Percentiles rank a stretch among this genome's conserved stretches.
Conservation (phyloP, 1,140 invertebrate species). For the Cataglyphis hispanica region DNA sequence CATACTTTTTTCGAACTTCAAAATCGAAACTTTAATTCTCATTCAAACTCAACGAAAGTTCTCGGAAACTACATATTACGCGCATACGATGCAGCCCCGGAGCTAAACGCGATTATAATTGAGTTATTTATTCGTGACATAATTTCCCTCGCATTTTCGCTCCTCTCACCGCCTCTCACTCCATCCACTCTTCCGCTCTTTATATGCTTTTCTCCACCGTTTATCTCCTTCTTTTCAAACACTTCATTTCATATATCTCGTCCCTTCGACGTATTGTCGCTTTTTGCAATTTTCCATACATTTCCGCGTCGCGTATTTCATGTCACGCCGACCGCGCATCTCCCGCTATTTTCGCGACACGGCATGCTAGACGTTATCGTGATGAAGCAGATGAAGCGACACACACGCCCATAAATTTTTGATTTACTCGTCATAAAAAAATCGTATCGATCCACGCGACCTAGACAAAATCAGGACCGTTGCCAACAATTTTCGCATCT, state of each 20-base stretch:
- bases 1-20: background rate
- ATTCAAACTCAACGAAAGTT: constrained; percentile 32
- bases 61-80: constrained; percentile 41
- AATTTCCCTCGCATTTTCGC: constrained; percentile 39
- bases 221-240: constrained; percentile 35
- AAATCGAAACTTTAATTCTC: constrained; percentile 46
- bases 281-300: constrained; percentile 62
- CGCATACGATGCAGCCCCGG: background rate
- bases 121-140: constrained; percentile 55
- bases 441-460: constrained; percentile 6
- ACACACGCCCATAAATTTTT: constrained; percentile 52
- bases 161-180: background rate
- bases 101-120: constrained; percentile 49
- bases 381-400: constrained; percentile 60
- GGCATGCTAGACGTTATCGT: constrained; percentile 51
- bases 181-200: constrained; percentile 6
- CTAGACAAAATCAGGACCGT: background rate
- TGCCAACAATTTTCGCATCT: background rate
- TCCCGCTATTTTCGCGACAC: constrained; percentile 47
- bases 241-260: constrained; percentile 59
- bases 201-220: background rate
- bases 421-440: constrained; percentile 41
- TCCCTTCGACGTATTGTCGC: constrained; percentile 61
- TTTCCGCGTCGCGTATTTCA: constrained; percentile 57
- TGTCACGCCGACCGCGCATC: constrained; percentile 36